phyloP scores from a whole-genome alignment of 2,797 vertebrate genomes.

The Periparus ater region DNA sequence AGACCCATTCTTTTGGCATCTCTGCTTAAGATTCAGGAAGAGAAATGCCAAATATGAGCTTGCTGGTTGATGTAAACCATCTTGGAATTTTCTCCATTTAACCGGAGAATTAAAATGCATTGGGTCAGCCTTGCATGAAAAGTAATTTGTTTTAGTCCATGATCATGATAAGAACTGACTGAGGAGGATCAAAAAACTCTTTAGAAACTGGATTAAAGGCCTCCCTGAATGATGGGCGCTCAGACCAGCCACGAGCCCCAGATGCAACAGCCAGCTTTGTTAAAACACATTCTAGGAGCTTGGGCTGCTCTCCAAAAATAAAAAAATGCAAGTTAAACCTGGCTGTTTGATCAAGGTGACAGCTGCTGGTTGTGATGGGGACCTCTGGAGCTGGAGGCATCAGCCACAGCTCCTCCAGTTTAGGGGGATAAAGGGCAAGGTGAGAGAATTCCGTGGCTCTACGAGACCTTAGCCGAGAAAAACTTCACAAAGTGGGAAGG shows the following conservation, averaged over 20 bases:
- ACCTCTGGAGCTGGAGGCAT: background rate
- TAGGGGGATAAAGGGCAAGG: background rate
- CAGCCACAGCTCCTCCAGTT: background rate
- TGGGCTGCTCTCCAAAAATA: background rate
- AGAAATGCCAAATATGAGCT: background rate
- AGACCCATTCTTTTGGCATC: background rate
- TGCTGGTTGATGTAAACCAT: background rate
- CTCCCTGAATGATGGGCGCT: background rate
- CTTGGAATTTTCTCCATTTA: conserved; percentile 13
- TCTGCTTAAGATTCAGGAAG: conserved; percentile 1
- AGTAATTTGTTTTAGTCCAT: conserved; percentile 22
- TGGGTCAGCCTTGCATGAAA: conserved; percentile 4
- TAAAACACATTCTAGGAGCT: background rate
- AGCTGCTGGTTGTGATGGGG: background rate
- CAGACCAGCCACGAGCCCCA: background rate
- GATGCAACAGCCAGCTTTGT: background rate
- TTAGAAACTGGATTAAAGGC: conserved; percentile 1
- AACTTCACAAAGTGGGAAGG: background rate
- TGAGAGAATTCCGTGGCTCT: background rate
- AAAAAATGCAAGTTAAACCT: background rate
- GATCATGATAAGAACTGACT: background rate
- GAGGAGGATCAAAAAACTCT: background rate
- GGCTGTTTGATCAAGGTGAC: background rate
- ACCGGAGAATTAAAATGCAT: background rate
- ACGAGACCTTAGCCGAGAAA: background rate